These are phyloP conservation scores for Drosophila willistoni DNA, from an alignment of 1,140 invertebrate genomes.

Conservation along the genomic window DNA sequence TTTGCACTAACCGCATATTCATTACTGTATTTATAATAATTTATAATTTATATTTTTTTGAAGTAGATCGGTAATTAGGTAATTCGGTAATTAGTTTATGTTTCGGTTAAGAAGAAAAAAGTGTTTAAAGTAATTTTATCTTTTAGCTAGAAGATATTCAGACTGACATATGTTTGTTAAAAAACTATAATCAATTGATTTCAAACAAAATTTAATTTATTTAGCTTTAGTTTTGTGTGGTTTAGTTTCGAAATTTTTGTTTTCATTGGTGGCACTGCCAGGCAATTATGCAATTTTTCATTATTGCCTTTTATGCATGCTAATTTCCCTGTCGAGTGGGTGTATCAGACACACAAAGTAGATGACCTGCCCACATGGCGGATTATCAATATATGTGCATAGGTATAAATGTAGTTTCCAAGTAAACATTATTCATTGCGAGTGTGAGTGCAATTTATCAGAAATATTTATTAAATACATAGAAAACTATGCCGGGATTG, in stretches of 20 bases:
- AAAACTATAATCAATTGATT: background rate
- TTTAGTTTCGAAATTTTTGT: slow-evolving; percentile 22
- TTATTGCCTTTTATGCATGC: slow-evolving; percentile 48
- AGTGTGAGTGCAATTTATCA: slow-evolving; percentile 25
- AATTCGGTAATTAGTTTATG: too few species aligned
- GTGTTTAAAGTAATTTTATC: background rate
- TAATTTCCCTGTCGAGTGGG: slow-evolving; percentile 41
- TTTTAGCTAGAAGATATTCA: background rate
- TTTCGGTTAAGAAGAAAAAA: too few species aligned
- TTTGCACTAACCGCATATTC: too few species aligned
- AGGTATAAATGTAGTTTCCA: background rate
- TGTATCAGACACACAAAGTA: slow-evolving; percentile 37
- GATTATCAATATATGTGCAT: background rate
- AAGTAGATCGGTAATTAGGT: too few species aligned
- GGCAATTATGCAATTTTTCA: slow-evolving; percentile 50
- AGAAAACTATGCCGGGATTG: slow-evolving; percentile 26
- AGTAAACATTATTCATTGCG: slow-evolving; percentile 34
- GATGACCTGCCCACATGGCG: slow-evolving; percentile 33
- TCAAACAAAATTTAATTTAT: background rate
- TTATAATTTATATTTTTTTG: too few species aligned
- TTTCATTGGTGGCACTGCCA: background rate
- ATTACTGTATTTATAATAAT: too few species aligned
- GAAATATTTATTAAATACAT: slow-evolving; percentile 41
- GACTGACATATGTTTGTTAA: background rate
- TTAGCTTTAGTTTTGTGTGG: slow-evolving; percentile 21